Base-by-base conservation (phyloP, 2,888 invertebrate genomes). In the Spicauda simplicius region DNA sequence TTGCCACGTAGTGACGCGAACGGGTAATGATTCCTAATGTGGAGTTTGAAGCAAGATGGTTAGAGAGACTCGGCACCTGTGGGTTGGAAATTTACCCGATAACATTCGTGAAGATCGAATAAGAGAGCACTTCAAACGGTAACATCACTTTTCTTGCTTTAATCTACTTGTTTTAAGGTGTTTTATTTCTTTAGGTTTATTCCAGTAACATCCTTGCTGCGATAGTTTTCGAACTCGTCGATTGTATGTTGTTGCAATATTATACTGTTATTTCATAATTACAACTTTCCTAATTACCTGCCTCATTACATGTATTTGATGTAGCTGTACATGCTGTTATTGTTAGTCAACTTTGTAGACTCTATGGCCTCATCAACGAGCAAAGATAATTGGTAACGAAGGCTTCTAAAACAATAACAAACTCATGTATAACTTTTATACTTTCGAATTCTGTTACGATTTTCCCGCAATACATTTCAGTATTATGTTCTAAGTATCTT, bases 81-180 rank as follows among this genome's bases (percentile, higher is more conserved):
- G 98, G 98, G 98, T 99, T 96, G 99, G 98, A 97, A 99, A 98
- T 96, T 97, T 99, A 96, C 98, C 99, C 97, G 98, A 98, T 96
- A 98, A 98, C 96, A 97, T 98, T 95, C 97, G 98, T 92, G 98
- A 98, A 95, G 98, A 98, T 94, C 96, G 97, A 94, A 97, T 98
- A 95, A 96, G 97, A 95, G 98, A 98, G 95, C 97, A 98, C 95
- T 98, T 99, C 95, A 97, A 98, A 97, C 97, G 98, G 98, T 98
- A 96, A 95, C n/a, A 67, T 69, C 69, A 59, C 72, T 71, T 69
- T 73, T 69, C 73, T 72, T 73, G 70, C 10, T 62, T 6, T 33
- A 16, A 4, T 41, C 30, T 33, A 45, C 10, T 48, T 54, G 33
- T 65, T 54, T n/a, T 54, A 33, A 19, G 19, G 7, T 53, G 52